phyloP scores from a whole-genome alignment of 2,113 vertebrate species.

The Daboia siamensis region DNA sequence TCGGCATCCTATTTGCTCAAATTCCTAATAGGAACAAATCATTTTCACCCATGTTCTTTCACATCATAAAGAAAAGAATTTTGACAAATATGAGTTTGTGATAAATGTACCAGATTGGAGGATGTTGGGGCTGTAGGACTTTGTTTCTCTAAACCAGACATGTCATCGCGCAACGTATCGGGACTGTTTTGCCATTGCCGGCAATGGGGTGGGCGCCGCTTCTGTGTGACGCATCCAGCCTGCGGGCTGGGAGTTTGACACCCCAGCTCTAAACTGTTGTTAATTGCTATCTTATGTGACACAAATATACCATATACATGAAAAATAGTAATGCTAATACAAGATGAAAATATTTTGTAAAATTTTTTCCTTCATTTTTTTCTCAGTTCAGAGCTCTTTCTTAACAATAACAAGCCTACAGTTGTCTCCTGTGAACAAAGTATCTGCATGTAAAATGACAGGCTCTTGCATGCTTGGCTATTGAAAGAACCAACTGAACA shows the following conservation, averaged over 20 bases:
- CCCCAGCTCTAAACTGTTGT: not conserved
- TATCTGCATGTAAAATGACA: slow-evolving; percentile 61
- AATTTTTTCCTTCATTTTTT: slow-evolving; percentile 1
- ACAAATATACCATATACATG: slow-evolving; percentile 34
- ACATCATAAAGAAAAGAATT: not conserved
- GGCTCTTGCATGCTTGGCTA: slow-evolving; percentile 56
- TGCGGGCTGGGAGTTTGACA: too few relatives aligned
- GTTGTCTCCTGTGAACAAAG: slow-evolving; percentile 51
- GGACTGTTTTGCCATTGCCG: too few relatives aligned
- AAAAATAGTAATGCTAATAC: slow-evolving; percentile 43
- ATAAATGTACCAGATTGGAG: not conserved
- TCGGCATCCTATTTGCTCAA: not conserved
- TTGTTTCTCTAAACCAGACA: not conserved
- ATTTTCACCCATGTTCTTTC: not conserved
- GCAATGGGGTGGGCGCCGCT: too few relatives aligned
- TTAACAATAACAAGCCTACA: slow-evolving; percentile 53
- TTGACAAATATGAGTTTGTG: not conserved
- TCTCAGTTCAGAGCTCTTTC: slow-evolving; percentile 1
- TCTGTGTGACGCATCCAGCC: too few relatives aligned
- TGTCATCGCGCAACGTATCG: too few relatives aligned
- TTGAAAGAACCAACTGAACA: slow-evolving; percentile 56
- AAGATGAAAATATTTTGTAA: slow-evolving; percentile 48
- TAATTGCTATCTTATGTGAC: slow-evolving; percentile 5
- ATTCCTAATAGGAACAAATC: not conserved
- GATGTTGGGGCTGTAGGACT: slow-evolving; percentile 8